These are phyloP conservation scores for Hirtodrosophila cameraria DNA, from an alignment of 2,888 invertebrate species.

Conservation along the genomic window DNA sequence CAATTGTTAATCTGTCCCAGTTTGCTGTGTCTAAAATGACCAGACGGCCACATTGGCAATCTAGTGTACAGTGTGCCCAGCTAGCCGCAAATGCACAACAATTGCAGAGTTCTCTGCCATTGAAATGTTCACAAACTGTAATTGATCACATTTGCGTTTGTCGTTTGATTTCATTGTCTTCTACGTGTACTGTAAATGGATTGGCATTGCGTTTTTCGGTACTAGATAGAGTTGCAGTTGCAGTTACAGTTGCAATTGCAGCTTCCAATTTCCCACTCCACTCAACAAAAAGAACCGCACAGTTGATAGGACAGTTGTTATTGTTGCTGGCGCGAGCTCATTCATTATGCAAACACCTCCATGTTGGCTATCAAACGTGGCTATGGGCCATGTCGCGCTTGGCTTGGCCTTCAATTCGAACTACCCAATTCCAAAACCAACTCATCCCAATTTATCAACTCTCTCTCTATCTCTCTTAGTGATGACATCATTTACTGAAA, in stretches of 20 bases:
- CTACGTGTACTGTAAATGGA: conserved; percentile 34
- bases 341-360: conserved; percentile 79
- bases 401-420: no score
- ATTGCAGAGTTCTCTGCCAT: conserved; percentile 33
- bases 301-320: conserved; percentile 52
- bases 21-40: no score
- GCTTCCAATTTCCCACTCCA: conserved; percentile 29
- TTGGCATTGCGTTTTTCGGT: background rate
- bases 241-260: background rate
- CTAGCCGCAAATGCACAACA: conserved; percentile 53
- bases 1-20: no score
- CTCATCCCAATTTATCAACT: background rate
- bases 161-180: conserved; percentile 76
- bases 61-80: conserved; percentile 1
- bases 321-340: conserved; percentile 45
- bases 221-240: background rate
- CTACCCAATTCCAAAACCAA: no score
- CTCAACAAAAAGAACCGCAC: conserved; percentile 32
- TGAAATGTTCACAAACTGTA: conserved; percentile 68
- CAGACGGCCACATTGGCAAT: background rate
- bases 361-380: conserved; percentile 48
- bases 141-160: conserved; percentile 75
- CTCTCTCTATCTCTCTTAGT: background rate
- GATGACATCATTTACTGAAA: no score
- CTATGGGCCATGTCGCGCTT: conserved; percentile 15